These are phyloP conservation scores for Drosophila yakuba DNA, from an alignment of 1,140 invertebrate genomes.

Conservation along the genomic window DNA sequence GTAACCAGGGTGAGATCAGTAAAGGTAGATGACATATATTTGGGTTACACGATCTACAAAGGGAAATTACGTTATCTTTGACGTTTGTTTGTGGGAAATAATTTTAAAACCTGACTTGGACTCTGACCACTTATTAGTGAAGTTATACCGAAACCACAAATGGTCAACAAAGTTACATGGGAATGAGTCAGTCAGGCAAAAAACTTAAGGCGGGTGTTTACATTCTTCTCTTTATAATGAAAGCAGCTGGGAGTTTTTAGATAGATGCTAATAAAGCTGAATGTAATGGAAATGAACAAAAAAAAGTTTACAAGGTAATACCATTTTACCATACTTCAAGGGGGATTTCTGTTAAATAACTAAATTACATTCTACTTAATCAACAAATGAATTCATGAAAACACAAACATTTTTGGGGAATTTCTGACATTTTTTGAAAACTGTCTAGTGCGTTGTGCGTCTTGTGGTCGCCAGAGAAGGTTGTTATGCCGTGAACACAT, in stretches of 20 bases:
- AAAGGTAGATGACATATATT: background rate
- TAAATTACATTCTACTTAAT: too few species aligned
- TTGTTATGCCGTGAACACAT: constrained; percentile 47
- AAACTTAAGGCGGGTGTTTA: background rate
- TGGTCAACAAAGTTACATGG: background rate
- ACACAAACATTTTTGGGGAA: constrained; percentile 31
- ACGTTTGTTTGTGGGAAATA: background rate
- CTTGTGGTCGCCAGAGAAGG: constrained; percentile 66
- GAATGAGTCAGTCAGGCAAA: background rate
- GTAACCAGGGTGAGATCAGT: background rate
- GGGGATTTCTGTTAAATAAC: too few species aligned
- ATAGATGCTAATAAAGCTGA: background rate
- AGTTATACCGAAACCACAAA: background rate
- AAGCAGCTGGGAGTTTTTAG: background rate
- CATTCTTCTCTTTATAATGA: background rate
- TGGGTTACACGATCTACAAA: background rate
- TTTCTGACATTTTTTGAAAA: constrained; percentile 32
- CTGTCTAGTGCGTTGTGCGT: constrained; percentile 47
- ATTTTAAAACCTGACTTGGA: too few species aligned
- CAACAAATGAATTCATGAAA: constrained; percentile 11
- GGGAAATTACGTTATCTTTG: background rate
- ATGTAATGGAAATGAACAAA: background rate
- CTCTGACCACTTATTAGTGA: background rate
- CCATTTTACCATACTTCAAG: background rate
- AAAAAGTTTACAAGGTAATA: background rate